A percentile compares a stretch with the other conserved stretches of the same genome.
phyloP scores from a whole-genome alignment of 2,888 invertebrate species.

The Amblyjoppa proteus region DNA sequence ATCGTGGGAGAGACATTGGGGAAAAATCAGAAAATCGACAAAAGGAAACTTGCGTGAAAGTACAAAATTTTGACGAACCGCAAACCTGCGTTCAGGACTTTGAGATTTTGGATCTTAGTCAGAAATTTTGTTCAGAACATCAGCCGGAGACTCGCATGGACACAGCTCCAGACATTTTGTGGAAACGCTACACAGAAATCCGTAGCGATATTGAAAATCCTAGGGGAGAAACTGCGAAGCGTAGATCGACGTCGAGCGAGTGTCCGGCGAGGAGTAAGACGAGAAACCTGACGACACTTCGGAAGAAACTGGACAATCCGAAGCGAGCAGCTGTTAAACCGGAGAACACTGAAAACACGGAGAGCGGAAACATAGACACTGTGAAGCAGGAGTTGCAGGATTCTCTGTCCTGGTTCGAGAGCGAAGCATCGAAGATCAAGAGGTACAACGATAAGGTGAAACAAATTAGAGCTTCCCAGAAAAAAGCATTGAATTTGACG shows the following conservation, averaged over 20 bases:
- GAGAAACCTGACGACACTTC: neutral
- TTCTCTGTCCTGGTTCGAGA: neutral
- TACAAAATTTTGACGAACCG: neutral
- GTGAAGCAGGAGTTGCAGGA: constrained; percentile 3
- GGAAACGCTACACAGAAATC: neutral
- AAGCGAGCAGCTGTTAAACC: neutral
- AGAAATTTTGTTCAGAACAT: neutral
- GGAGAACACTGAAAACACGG: neutral
- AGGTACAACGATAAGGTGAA: neutral
- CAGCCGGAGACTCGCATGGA: neutral
- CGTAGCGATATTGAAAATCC: constrained; percentile 23
- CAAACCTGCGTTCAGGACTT: neutral
- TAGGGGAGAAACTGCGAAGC: neutral
- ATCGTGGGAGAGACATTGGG: too few species aligned
- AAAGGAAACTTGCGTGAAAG: neutral
- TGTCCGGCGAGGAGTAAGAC: neutral
- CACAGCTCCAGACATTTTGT: neutral
- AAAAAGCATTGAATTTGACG: neutral
- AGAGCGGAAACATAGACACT: neutral
- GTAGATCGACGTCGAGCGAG: neutral
- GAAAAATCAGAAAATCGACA: neutral
- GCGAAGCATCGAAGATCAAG: neutral
- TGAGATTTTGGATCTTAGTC: constrained; percentile 4
- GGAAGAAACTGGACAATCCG: neutral
- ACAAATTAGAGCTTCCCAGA: neutral